Evolutionary conservation across 2,888 invertebrate genomes (phyloP).

Genomic region (Apotomis betuletana): DNA sequence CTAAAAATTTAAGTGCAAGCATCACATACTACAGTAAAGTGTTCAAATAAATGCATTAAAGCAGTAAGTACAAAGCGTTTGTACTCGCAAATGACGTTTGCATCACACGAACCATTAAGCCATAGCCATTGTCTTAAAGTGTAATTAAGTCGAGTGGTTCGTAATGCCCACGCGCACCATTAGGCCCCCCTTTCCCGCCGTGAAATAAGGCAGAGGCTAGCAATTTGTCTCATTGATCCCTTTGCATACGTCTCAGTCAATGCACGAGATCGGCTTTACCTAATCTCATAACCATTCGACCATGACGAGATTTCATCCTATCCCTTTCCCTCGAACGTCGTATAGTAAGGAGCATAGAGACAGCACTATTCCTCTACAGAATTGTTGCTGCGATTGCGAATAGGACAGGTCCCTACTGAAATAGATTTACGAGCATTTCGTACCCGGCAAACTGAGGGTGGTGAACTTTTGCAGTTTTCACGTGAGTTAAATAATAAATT

Average conservation of each 20-base stretch:
- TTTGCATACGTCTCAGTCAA: constrained; percentile 79
- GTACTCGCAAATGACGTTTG: constrained; percentile 18
- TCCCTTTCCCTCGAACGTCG: constrained; percentile 14
- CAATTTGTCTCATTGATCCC: constrained; percentile 80
- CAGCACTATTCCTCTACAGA: constrained; percentile 14
- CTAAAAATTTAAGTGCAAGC: not conserved
- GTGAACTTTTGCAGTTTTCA: too few relatives aligned
- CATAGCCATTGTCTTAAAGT: constrained; percentile 55
- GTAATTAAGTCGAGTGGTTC: constrained; percentile 61
- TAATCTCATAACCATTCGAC: constrained; percentile 37
- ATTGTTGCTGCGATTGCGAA: constrained; percentile 27
- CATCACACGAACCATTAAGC: constrained; percentile 42
- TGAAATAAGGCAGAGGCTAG: constrained; percentile 72
- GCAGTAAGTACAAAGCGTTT: not conserved
- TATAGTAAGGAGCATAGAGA: constrained; percentile 9
- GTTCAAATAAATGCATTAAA: constrained; percentile 10
- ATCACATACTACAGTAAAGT: not conserved
- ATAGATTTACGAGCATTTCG: constrained; percentile 67
- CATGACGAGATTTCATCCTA: constrained; percentile 30
- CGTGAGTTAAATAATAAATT: too few relatives aligned
- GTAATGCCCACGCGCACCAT: constrained; percentile 74
- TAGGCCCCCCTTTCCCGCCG: constrained; percentile 53
- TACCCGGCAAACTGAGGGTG: constrained; percentile 40
- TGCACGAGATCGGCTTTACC: constrained; percentile 55
- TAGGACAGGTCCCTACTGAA: constrained; percentile 53